These are phyloP conservation scores for Cyprinodon brontotheroides DNA, from an alignment of 2,113 vertebrate genomes.

Conservation along the genomic window DNA sequence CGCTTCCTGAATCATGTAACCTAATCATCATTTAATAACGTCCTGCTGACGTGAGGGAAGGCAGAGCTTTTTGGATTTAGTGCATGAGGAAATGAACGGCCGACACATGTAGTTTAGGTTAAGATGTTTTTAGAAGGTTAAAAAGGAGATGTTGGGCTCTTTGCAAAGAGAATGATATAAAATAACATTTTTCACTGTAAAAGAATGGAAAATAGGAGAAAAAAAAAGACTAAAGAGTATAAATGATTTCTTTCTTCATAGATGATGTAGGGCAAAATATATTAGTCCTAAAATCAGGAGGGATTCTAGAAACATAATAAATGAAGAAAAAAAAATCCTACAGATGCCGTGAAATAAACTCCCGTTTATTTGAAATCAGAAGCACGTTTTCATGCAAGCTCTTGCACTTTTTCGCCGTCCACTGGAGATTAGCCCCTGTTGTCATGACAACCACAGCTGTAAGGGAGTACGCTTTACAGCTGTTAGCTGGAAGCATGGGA, in stretches of 20 bases:
- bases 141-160: neutral
- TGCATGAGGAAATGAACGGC: slow-evolving; percentile 25
- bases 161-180: neutral
- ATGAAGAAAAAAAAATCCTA: neutral
- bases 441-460: slow-evolving; percentile 67
- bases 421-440: slow-evolving; percentile 69
- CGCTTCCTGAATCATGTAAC: slow-evolving; percentile 47
- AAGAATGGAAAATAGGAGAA: too few relatives aligned
- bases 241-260: neutral
- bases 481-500: neutral
- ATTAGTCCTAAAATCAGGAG: neutral
- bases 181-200: too few relatives aligned
- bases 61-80: slow-evolving; percentile 24
- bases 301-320: neutral
- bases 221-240: neutral
- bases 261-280: neutral
- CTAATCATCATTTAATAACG: too few relatives aligned
- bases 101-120: slow-evolving; percentile 26
- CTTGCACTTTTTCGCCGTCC: slow-evolving; percentile 50
- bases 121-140: slow-evolving; percentile 18
- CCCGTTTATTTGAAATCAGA: slow-evolving; percentile 8
- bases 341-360: neutral
- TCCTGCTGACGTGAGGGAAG: too few relatives aligned
- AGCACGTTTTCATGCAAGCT: slow-evolving; percentile 31
- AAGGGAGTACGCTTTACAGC: slow-evolving; percentile 18